Evolutionary conservation across 1,140 invertebrate genomes (phyloP).

Genomic region (Rhyacophila brunnea): DNA sequence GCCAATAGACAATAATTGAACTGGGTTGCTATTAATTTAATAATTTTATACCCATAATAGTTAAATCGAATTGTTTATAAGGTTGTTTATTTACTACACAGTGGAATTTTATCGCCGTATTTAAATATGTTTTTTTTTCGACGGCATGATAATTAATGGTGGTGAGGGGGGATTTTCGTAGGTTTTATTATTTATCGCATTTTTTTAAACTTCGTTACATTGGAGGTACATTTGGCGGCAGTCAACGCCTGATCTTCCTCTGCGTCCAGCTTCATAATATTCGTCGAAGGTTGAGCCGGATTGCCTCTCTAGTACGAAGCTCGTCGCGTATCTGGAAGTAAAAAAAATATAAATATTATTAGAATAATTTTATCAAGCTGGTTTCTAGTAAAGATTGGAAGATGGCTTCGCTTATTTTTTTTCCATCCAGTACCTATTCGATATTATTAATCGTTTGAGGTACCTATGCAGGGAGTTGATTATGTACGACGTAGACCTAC

Average conservation of each 20-base stretch:
- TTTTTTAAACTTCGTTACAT: slow-evolving; percentile 79
- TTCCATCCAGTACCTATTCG: no score
- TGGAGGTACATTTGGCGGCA: slow-evolving; percentile 78
- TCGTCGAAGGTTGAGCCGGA: slow-evolving; percentile 73
- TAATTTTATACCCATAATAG: no score
- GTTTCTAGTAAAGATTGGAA: no score
- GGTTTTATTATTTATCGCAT: slow-evolving; percentile 5
- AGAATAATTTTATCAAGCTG: no score
- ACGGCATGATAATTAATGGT: background rate
- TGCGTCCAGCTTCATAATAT: slow-evolving; percentile 78
- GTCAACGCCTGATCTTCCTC: slow-evolving; percentile 79
- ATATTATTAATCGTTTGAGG: no score
- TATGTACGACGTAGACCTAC: no score
- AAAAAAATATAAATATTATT: slow-evolving; percentile 2
- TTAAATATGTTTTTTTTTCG: background rate
- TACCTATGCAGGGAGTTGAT: no score
- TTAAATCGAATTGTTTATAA: background rate
- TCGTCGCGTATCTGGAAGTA: slow-evolving; percentile 74
- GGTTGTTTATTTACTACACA: background rate
- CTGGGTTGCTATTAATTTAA: no score
- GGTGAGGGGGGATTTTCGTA: background rate
- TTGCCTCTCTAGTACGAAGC: slow-evolving; percentile 76
- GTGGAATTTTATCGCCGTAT: background rate
- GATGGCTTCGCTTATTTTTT: no score
- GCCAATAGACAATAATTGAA: no score